These are phyloP conservation scores for Coelinius sp. DNA, from an alignment of 2,888 invertebrate genomes.

Conservation along the genomic window DNA sequence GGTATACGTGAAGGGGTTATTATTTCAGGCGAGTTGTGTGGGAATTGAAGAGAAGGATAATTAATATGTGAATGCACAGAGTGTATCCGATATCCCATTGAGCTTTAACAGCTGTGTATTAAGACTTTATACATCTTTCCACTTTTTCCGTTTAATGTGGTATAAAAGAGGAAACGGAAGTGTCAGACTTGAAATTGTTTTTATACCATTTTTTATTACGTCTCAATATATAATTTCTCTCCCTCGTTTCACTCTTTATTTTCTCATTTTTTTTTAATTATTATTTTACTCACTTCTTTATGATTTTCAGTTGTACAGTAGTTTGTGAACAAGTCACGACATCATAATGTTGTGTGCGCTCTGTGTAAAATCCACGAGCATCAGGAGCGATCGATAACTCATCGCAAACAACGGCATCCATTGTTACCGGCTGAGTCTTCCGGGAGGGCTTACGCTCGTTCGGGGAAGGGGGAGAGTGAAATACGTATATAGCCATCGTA, in stretches of 20 bases:
- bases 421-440: constrained; percentile 48
- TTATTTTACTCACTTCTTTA: background rate
- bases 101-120: constrained; percentile 53
- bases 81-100: constrained; percentile 20
- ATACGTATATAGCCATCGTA: background rate
- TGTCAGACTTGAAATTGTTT: constrained; percentile 32
- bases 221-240: constrained; percentile 33
- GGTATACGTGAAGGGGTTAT: background rate
- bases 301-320: constrained; percentile 16
- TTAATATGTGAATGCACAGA: constrained; percentile 19
- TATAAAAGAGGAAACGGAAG: constrained; percentile 50
- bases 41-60: constrained; percentile 11
- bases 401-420: constrained; percentile 57
- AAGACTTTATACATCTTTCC: constrained; percentile 49
- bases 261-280: background rate
- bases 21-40: constrained; percentile 4
- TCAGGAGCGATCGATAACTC: constrained; percentile 61
- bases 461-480: background rate
- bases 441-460: constrained; percentile 11
- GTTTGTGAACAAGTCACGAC: constrained; percentile 52
- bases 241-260: background rate
- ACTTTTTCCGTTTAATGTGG: constrained; percentile 55
- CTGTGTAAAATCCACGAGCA: constrained; percentile 47
- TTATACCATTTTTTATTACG: background rate
- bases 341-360: constrained; percentile 46